These are phyloP conservation scores for Macrochelys suwanniensis DNA, from an alignment of 2,797 vertebrate genomes.

Conservation along the genomic window DNA sequence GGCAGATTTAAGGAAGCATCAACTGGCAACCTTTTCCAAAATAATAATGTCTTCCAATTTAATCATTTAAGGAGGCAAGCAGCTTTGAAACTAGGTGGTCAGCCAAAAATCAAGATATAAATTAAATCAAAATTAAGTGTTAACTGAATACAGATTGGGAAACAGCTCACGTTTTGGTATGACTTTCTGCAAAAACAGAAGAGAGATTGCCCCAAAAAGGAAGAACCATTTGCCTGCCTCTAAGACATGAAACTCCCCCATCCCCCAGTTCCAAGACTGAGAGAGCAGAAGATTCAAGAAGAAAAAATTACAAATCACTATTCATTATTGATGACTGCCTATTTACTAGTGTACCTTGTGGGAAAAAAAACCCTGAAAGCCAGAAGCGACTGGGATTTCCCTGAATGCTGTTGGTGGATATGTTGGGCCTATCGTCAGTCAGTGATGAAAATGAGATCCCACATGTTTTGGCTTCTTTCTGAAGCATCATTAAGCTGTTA, in stretches of 20 bases:
- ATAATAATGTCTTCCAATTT: background rate
- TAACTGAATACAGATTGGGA: background rate
- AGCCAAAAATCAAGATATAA: background rate
- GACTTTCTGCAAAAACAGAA: background rate
- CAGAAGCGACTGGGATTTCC: constrained; percentile 72
- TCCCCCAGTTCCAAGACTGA: background rate
- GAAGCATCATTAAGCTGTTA: background rate
- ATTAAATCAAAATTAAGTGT: background rate
- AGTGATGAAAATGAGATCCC: background rate
- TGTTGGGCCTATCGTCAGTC: background rate
- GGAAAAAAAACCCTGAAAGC: constrained; percentile 81
- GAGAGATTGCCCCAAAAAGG: background rate
- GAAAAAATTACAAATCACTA: background rate
- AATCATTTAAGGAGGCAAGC: background rate
- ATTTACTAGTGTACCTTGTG: constrained; percentile 70
- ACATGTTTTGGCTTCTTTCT: background rate
- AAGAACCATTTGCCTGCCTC: background rate
- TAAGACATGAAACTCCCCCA: background rate
- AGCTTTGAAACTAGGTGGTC: background rate
- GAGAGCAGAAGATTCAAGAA: background rate
- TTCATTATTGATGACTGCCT: background rate
- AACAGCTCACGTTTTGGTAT: background rate
- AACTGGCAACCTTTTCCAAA: background rate
- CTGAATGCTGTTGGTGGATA: background rate
- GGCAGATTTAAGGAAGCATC: background rate